Evolutionary conservation across 1,140 invertebrate species (phyloP).

Genomic region (Epicauta chinensis): DNA sequence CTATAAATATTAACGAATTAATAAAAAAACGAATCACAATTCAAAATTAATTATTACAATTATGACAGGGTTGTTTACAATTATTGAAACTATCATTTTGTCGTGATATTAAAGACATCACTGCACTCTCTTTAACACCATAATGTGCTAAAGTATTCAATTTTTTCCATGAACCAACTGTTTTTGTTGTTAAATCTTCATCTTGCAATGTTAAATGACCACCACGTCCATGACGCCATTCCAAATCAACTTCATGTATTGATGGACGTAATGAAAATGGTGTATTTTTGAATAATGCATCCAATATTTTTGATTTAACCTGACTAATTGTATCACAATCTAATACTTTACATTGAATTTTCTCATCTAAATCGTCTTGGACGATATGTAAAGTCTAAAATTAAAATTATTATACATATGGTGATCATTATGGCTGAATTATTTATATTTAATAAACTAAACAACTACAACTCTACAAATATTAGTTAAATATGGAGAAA

Average conservation of each 20-base stretch:
- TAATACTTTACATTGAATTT: slow-evolving; percentile 91
- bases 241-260: slow-evolving; percentile 86
- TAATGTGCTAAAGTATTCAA: slow-evolving; percentile 90
- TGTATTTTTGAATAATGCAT: slow-evolving; percentile 94
- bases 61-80: slow-evolving; percentile 76
- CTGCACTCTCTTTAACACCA: slow-evolving; percentile 88
- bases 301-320: slow-evolving; percentile 96
- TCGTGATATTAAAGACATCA: slow-evolving; percentile 85
- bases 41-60: slow-evolving; percentile 46
- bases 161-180: slow-evolving; percentile 81
- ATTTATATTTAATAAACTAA: no score
- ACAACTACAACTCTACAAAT: no score
- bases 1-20: slow-evolving; percentile 14
- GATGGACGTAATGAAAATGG: slow-evolving; percentile 90
- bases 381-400: slow-evolving; percentile 75
- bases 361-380: slow-evolving; percentile 89
- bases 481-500: no score
- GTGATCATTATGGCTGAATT: no score
- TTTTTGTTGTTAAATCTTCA: slow-evolving; percentile 89
- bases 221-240: slow-evolving; percentile 88
- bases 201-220: slow-evolving; percentile 88
- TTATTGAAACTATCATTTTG: slow-evolving; percentile 78
- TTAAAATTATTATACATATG: slow-evolving; percentile 16
- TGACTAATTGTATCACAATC: slow-evolving; percentile 99
- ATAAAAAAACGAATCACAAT: background rate